Conservation (phyloP, 2,888 invertebrate species). For the Hyposoter dolosus region DNA sequence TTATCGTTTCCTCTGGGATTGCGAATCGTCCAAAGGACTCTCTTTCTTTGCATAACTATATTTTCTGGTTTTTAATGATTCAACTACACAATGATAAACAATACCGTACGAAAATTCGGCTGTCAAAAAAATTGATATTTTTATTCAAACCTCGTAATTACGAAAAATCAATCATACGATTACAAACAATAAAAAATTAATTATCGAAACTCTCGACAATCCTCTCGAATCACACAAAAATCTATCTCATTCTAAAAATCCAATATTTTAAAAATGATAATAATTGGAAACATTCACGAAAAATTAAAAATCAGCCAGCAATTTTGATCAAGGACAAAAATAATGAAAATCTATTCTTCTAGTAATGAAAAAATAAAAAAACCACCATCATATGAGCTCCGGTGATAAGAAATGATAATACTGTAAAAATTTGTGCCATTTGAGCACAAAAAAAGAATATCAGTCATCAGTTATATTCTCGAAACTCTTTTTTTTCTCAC, state of each 20-base stretch:
- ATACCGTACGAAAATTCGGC: neutral
- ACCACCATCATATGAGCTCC: too few relatives aligned
- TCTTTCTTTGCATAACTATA: neutral
- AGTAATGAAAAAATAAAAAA: neutral
- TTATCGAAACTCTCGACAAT: neutral
- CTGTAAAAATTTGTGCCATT: too few relatives aligned
- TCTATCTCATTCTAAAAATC: neutral
- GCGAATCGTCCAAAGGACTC: neutral
- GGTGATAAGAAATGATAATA: too few relatives aligned
- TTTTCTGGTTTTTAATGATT: neutral
- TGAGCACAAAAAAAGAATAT: too few relatives aligned
- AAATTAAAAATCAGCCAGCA: neutral
- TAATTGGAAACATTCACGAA: neutral
- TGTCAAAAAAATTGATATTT: neutral
- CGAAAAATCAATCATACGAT: neutral
- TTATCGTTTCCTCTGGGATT: neutral
- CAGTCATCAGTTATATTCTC: too few relatives aligned
- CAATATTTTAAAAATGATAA: neutral
- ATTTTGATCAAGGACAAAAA: neutral
- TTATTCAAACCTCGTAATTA: neutral
- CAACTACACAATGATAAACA: neutral
- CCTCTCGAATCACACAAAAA: neutral
- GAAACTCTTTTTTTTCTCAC: too few relatives aligned
- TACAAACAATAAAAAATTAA: neutral
- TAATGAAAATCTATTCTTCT: neutral